These are phyloP conservation scores for Glossophaga mutica DNA, from an alignment of 2,797 vertebrate species.

Conservation along the genomic window DNA sequence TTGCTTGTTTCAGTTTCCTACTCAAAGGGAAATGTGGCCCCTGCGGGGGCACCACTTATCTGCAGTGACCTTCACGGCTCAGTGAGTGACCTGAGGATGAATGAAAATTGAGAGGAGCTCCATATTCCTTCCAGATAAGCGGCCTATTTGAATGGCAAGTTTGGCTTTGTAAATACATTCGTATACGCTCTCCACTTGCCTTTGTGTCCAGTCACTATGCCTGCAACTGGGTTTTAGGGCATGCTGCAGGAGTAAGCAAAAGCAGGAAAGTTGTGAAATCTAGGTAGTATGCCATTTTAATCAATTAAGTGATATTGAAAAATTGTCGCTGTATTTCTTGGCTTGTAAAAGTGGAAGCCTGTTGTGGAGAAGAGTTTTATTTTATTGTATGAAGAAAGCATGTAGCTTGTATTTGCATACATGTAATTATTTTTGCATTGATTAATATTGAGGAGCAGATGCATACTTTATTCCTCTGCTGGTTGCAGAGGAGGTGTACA, in stretches of 20 bases:
- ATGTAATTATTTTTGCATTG: neutral
- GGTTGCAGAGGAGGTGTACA: neutral
- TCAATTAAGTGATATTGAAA: constrained; percentile 32
- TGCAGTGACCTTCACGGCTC: neutral
- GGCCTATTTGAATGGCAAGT: neutral
- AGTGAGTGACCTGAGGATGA: neutral
- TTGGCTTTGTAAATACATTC: neutral
- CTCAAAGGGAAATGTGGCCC: neutral
- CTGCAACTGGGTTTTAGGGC: neutral
- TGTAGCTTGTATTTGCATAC: neutral
- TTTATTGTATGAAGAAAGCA: neutral
- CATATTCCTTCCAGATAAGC: neutral
- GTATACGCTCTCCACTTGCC: accelerated
- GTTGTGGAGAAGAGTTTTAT: neutral
- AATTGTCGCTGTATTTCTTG: neutral
- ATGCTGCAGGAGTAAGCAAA: neutral
- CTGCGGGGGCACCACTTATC: neutral
- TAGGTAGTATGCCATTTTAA: neutral
- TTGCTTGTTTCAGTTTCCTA: constrained; percentile 14
- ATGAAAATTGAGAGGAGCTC: neutral
- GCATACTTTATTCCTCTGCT: neutral
- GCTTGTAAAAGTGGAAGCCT: constrained; percentile 23
- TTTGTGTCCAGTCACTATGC: neutral
- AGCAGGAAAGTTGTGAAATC: neutral
- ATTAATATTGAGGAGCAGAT: neutral